These are phyloP conservation scores for Macrocentrus cingulum DNA, from an alignment of 1,140 invertebrate species.

Conservation along the genomic window DNA sequence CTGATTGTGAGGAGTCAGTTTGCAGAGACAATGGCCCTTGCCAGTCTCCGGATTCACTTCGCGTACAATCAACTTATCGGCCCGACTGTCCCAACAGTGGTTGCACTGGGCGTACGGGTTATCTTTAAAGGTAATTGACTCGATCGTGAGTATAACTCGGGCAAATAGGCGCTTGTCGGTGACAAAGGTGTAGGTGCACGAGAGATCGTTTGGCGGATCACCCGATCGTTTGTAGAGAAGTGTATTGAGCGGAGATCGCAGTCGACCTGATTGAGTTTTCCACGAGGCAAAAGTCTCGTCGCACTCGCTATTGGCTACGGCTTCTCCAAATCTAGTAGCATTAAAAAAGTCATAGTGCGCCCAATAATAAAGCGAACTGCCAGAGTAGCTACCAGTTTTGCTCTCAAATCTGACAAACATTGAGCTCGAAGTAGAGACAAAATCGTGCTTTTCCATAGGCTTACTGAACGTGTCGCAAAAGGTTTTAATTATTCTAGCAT, in stretches of 20 bases:
- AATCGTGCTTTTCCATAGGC: conserved; percentile 89
- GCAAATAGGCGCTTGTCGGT: conserved; percentile 79
- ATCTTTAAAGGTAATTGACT: conserved; percentile 71
- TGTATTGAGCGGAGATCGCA: conserved; percentile 81
- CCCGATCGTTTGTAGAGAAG: conserved; percentile 78
- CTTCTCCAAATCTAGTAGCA: conserved; percentile 79
- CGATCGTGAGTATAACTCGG: conserved; percentile 74
- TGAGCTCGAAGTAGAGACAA: conserved; percentile 81
- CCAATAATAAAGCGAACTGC: conserved; percentile 86
- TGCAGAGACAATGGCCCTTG: conserved; percentile 60
- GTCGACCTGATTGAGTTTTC: conserved; percentile 68
- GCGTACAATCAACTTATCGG: conserved; percentile 76
- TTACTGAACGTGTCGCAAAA: conserved; percentile 91
- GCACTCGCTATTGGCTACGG: conserved; percentile 76
- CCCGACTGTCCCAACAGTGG: conserved; percentile 80
- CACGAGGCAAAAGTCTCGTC: conserved; percentile 84
- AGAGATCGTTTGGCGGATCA: conserved; percentile 65
- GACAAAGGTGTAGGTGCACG: conserved; percentile 80
- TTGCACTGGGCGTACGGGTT: conserved; percentile 78
- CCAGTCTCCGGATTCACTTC: conserved; percentile 62
- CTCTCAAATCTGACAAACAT: conserved; percentile 86
- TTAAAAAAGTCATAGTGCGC: conserved; percentile 92
- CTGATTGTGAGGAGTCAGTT: conserved; percentile 57
- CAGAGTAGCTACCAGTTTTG: conserved; percentile 87
- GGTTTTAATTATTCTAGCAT: conserved; percentile 84